Evolutionary conservation across 2,797 vertebrate genomes (phyloP).

Genomic region (Miichthys miiuy): DNA sequence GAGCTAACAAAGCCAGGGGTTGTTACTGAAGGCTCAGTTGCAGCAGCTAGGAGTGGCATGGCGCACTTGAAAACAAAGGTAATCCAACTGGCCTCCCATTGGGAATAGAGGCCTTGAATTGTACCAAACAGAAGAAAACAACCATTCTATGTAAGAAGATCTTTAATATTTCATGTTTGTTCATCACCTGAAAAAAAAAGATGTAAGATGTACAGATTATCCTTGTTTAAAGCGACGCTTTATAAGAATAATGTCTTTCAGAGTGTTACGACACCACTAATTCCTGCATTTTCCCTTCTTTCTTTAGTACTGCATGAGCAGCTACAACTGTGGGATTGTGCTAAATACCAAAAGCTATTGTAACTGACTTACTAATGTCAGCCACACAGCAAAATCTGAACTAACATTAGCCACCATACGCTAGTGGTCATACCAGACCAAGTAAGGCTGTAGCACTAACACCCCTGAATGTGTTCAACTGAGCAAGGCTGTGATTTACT

Average conservation of each 20-base stretch:
- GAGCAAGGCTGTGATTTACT: background rate
- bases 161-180: conserved; percentile 30
- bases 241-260: background rate
- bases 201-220: background rate
- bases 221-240: conserved; percentile 1
- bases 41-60: conserved; percentile 41
- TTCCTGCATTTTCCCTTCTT: no score
- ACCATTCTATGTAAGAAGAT: conserved; percentile 32
- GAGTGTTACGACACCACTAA: background rate
- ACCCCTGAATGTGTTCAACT: background rate
- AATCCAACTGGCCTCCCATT: conserved; percentile 39
- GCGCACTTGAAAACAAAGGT: conserved; percentile 57
- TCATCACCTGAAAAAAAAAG: no score
- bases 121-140: conserved; percentile 37
- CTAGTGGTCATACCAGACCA: background rate
- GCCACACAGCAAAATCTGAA: background rate
- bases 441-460: background rate
- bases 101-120: conserved; percentile 36
- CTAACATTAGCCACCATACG: background rate
- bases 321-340: background rate
- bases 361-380: background rate
- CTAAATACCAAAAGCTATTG: background rate
- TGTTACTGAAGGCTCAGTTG: conserved; percentile 44
- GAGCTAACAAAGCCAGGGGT: conserved; percentile 44
- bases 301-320: background rate